Evolutionary conservation across 2,797 vertebrate genomes (phyloP).

Genomic region (Lagocephalus sceleratus): DNA sequence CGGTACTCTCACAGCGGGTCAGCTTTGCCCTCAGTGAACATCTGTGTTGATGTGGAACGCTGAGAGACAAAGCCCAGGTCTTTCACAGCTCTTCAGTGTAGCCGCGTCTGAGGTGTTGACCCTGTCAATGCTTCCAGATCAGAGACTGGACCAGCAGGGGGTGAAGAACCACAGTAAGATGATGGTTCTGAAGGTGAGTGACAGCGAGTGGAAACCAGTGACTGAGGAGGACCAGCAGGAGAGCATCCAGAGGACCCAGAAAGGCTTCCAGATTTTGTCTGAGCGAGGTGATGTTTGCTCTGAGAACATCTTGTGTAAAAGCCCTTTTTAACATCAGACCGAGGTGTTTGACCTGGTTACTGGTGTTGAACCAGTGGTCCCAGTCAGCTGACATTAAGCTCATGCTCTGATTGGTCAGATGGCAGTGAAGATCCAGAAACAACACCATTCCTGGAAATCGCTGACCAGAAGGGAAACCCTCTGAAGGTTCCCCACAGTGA

Average conservation of each 20-base stretch:
- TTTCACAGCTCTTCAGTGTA: neutral
- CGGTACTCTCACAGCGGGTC: no score
- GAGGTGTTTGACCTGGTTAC: neutral
- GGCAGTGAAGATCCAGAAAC: slow-evolving; percentile 81
- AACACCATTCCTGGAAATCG: slow-evolving; percentile 88
- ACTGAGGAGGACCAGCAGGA: slow-evolving; percentile 74
- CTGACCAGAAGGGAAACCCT: slow-evolving; percentile 91
- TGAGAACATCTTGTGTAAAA: no score
- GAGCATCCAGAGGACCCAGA: slow-evolving; percentile 84
- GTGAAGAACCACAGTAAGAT: slow-evolving; percentile 89
- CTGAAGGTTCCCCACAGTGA: slow-evolving; percentile 83
- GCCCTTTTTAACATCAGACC: neutral
- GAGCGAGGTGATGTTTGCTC: slow-evolving; percentile 78
- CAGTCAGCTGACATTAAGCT: neutral
- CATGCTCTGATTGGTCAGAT: slow-evolving; percentile 63
- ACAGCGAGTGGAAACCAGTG: slow-evolving; percentile 76
- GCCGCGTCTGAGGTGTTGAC: neutral
- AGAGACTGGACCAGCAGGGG: slow-evolving; percentile 82
- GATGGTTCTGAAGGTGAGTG: slow-evolving; percentile 86
- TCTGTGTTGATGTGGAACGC: neutral
- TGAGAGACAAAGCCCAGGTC: neutral
- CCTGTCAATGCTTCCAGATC: no score
- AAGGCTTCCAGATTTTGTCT: slow-evolving; percentile 90
- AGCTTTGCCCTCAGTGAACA: no score
- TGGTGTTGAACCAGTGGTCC: neutral